Conservation (phyloP, 2,113 vertebrate species). For the Marmota monax region DNA sequence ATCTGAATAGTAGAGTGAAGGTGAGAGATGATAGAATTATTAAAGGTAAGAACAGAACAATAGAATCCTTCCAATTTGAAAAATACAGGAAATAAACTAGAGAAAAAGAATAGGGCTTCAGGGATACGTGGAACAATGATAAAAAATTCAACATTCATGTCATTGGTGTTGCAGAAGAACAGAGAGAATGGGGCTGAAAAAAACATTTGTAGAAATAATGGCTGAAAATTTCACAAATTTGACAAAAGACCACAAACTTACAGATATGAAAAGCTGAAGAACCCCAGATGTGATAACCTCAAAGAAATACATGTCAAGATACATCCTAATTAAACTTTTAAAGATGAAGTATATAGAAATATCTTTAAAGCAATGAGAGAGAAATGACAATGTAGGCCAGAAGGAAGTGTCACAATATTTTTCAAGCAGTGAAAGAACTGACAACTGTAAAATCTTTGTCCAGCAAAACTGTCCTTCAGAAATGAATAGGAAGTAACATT, state of each 20-base stretch:
- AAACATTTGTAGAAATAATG: background rate
- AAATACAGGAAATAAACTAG: background rate
- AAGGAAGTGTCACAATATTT: background rate
- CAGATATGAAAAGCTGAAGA: background rate
- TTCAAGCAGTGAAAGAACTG: background rate
- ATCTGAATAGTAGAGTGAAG: background rate
- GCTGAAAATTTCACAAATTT: background rate
- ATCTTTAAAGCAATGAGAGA: background rate
- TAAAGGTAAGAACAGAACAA: background rate
- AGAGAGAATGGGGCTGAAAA: background rate
- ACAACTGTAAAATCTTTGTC: background rate
- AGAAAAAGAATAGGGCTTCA: background rate
- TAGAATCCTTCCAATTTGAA: background rate
- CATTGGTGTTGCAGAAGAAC: background rate
- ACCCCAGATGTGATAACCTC: background rate
- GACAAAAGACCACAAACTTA: background rate
- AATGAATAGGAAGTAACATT: background rate
- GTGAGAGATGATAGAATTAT: background rate
- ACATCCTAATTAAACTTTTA: background rate
- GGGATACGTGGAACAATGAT: background rate
- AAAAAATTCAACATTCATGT: background rate
- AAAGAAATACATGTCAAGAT: background rate
- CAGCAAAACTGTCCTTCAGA: background rate
- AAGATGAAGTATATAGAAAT: background rate
- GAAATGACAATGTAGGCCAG: background rate